Conservation (phyloP, 2,113 vertebrate genomes). For the Peromyscus maniculatus region DNA sequence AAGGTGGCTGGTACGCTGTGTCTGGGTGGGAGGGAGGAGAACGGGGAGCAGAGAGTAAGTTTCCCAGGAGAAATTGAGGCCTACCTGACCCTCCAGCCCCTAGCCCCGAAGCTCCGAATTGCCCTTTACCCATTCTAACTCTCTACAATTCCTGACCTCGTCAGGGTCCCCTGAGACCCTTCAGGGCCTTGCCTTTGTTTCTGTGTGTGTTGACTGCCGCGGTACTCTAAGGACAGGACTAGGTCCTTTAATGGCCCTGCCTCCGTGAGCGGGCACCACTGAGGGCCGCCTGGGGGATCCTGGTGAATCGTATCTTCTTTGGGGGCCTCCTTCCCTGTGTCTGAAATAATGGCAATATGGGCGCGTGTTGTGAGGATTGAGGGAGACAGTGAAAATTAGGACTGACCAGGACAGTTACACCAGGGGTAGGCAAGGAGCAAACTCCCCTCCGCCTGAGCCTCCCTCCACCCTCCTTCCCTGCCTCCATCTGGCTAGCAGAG, state of each 20-base stretch:
- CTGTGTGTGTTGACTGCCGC: accelerated
- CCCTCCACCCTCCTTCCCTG: background rate
- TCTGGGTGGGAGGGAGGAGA: conserved; percentile 78
- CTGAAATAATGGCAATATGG: accelerated
- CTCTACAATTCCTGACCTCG: accelerated
- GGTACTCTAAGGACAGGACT: background rate
- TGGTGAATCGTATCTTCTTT: accelerated
- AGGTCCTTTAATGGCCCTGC: background rate
- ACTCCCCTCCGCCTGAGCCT: background rate
- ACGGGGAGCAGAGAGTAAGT: conserved; percentile 40
- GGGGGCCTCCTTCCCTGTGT: accelerated
- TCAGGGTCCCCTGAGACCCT: too few species aligned
- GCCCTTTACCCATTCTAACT: background rate
- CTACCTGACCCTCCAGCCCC: background rate
- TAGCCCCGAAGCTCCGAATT: background rate
- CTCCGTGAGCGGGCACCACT: background rate
- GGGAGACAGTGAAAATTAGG: background rate
- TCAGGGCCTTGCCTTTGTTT: background rate
- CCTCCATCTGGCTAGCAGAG: background rate
- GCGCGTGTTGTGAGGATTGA: too few species aligned
- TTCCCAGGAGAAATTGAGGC: background rate
- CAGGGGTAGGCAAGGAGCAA: background rate
- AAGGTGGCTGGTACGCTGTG: conserved; percentile 74
- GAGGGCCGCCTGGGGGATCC: background rate
- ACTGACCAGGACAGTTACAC: background rate